A percentile compares a stretch with the other conserved stretches of the same genome.
These are phyloP conservation scores for Petaurus breviceps DNA, from an alignment of 2,113 vertebrate genomes.

Conservation along the genomic window DNA sequence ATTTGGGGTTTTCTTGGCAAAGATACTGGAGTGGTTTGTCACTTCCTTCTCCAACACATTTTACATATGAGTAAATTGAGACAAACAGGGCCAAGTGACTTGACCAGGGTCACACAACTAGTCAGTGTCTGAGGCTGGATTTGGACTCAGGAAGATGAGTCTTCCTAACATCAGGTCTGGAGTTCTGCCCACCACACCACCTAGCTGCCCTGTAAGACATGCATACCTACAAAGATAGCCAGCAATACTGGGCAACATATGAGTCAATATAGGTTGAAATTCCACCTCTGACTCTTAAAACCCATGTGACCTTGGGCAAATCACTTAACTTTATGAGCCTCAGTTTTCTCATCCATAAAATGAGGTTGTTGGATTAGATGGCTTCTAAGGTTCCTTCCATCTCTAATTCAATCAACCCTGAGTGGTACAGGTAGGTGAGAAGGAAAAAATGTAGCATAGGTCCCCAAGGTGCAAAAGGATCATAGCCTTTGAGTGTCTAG, in stretches of 20 bases:
- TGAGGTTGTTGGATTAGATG: neutral
- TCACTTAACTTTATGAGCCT: neutral
- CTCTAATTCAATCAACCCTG: neutral
- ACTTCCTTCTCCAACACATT: neutral
- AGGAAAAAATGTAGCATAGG: neutral
- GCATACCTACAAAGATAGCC: neutral
- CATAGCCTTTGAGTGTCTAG: neutral
- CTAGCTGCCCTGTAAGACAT: neutral
- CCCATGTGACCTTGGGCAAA: neutral
- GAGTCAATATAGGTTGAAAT: neutral
- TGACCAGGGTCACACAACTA: neutral
- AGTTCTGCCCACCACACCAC: neutral
- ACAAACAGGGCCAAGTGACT: neutral
- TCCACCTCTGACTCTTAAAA: neutral
- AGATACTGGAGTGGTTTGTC: neutral
- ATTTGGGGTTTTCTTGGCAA: neutral
- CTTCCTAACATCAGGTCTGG: neutral
- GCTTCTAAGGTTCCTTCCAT: neutral
- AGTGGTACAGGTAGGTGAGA: neutral
- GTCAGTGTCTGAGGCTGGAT: neutral
- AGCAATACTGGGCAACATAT: neutral
- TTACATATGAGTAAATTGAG: neutral
- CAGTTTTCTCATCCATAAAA: neutral
- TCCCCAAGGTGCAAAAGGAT: neutral
- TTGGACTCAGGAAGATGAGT: neutral